Evolutionary conservation across 2,113 vertebrate genomes (phyloP).

Genomic region (Hirundichthys speculiger): DNA sequence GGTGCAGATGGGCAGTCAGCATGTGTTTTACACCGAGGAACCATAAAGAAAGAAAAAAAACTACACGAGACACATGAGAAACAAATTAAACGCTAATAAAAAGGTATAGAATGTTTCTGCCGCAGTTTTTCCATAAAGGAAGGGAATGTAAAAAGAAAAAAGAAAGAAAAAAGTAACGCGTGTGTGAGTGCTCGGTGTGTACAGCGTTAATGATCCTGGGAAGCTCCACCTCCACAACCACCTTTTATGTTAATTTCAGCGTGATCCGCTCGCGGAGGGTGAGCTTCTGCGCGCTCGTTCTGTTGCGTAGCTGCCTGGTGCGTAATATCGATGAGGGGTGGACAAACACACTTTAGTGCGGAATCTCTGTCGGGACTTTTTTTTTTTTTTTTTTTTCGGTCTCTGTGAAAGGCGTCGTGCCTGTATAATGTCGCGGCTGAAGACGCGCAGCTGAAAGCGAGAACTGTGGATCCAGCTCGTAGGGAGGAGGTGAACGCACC

Average conservation of each 20-base stretch:
- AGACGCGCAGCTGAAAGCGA: slow-evolving; percentile 44
- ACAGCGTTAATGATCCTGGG: slow-evolving; percentile 38
- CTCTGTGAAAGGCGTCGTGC: rapidly evolving
- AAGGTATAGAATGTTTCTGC: neutral
- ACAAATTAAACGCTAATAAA: neutral
- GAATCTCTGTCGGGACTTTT: slow-evolving; percentile 11
- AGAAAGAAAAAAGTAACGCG: neutral
- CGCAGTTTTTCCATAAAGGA: too few species aligned
- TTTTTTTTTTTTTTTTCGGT: neutral
- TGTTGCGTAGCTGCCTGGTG: slow-evolving; percentile 13
- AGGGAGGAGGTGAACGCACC: slow-evolving; percentile 73
- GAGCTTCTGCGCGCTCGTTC: slow-evolving; percentile 15
- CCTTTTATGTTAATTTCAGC: slow-evolving; percentile 74
- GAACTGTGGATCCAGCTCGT: slow-evolving; percentile 40
- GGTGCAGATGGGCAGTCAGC: neutral
- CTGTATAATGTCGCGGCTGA: slow-evolving; percentile 43
- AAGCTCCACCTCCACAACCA: slow-evolving; percentile 71
- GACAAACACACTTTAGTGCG: slow-evolving; percentile 16
- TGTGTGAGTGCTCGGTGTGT: slow-evolving; percentile 23
- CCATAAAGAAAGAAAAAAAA: too few species aligned
- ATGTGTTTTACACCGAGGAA: too few species aligned
- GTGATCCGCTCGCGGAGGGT: slow-evolving; percentile 44
- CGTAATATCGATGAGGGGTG: slow-evolving; percentile 33
- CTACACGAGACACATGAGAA: too few species aligned
- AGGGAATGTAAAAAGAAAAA: neutral